Base-by-base conservation (phyloP, 2,888 invertebrate genomes). In the Meganola albula region DNA sequence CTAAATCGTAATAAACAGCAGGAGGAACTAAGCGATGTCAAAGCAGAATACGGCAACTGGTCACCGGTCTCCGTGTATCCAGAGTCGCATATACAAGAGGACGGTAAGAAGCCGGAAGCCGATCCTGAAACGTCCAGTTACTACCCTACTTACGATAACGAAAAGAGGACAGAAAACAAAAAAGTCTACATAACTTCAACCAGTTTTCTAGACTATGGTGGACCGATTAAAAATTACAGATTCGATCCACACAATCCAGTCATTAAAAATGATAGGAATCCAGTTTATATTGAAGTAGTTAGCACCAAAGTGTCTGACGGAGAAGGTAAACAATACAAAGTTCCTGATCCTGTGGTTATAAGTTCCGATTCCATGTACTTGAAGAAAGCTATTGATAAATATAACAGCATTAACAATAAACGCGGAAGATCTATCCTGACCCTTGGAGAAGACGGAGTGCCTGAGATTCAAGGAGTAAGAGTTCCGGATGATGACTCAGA, bases 401-500 rank as follows among this genome's bases (percentile, higher is more conserved):
- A 20, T 7, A 20, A 20, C 8, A 20, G 8, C 20, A n/a, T n/a
- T n/a, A n/a, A 66, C 22, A 76, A 86, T 40, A 92, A 92, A 48
- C 89, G 90, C 29, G 90, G 88, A 8, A 82, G 92, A 28, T 90
- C 91, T 1, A 86, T 91, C 4, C 74, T 92, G 41, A 88, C 90
- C 5, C 62, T 93, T 1, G 92, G 90, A 28, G 77, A 87, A 4
- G 92, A 93, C 52, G 93, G 92, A 0, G 92, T 93, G 12, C 93
- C 94, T 0, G 90, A 95, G 28, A 92, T 96, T 25, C 92, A 94
- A 31, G 94, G 94, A 0, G 89, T 93, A 0, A 88, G 95, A 36
- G 91, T 94, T 22, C 95, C 95, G 0, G 96, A 96, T 59, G 93
- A 94, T 48, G 93, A 93, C 34, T 91, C 91, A 27, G 94, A 94